Evolutionary conservation across 2,888 invertebrate genomes (phyloP).

Genomic region (Himalopsyche kuldschensis): DNA sequence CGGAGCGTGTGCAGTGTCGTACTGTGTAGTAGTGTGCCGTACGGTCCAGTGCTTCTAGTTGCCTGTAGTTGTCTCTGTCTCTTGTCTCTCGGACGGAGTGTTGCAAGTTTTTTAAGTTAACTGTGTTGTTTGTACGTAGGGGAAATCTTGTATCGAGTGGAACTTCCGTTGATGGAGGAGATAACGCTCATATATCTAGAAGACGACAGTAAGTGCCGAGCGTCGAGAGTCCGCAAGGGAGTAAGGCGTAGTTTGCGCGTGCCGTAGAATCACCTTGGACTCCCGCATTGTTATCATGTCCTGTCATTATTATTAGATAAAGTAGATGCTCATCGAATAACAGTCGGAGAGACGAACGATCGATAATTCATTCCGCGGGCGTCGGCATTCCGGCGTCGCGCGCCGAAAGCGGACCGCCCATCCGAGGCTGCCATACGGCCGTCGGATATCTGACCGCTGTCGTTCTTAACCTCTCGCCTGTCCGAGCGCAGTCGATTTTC

Average conservation of each 20-base stretch:
- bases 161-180: slow-evolving; percentile 92
- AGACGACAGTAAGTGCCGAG: slow-evolving; percentile 72
- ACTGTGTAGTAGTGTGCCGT: slow-evolving; percentile 15
- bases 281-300: slow-evolving; percentile 63
- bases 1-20: slow-evolving; percentile 40
- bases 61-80: slow-evolving; percentile 44
- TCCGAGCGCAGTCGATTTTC: background rate
- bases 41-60: slow-evolving; percentile 57
- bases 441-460: slow-evolving; percentile 11
- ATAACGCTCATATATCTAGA: slow-evolving; percentile 92
- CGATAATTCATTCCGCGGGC: background rate
- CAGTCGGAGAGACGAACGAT: slow-evolving; percentile 45
- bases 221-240: slow-evolving; percentile 47
- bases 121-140: slow-evolving; percentile 65
- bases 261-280: slow-evolving; percentile 60
- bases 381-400: background rate
- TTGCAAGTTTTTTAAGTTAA: slow-evolving; percentile 45
- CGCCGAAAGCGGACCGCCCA: background rate
- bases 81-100: slow-evolving; percentile 4
- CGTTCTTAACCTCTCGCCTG: background rate
- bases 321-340: slow-evolving; percentile 61
- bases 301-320: slow-evolving; percentile 52
- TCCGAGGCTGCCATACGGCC: slow-evolving; percentile 27
- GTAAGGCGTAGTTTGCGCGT: slow-evolving; percentile 69
- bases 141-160: slow-evolving; percentile 92